Conservation (phyloP, 2,113 vertebrate species). For the Coracopsis vasa region DNA sequence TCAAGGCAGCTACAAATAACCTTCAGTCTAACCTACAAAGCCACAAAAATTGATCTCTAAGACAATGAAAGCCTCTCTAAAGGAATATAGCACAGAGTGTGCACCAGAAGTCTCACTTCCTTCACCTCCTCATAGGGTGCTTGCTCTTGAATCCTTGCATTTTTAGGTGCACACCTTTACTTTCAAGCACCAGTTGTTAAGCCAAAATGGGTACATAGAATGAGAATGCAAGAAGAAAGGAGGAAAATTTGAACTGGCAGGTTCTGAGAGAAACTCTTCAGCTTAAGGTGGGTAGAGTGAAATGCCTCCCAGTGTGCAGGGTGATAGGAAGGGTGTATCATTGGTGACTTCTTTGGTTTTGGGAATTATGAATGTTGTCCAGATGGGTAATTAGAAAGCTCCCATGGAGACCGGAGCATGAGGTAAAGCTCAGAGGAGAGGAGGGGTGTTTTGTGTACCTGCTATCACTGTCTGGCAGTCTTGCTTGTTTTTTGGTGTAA, state of each 20-base stretch:
- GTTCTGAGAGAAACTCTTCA: neutral
- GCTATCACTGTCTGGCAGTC: fast-evolving
- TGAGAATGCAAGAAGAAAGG: neutral
- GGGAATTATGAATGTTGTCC: neutral
- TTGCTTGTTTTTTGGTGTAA: neutral
- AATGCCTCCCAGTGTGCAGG: too few relatives aligned
- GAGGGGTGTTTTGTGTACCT: neutral
- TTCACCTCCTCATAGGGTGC: neutral
- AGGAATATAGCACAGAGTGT: neutral
- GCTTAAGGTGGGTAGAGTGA: neutral
- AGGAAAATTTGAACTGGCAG: neutral
- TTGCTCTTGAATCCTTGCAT: neutral
- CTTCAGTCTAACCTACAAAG: neutral
- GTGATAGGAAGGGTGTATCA: too few relatives aligned
- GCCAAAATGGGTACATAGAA: neutral
- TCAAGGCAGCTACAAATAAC: neutral
- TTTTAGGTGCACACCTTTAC: neutral
- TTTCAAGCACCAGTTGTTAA: neutral
- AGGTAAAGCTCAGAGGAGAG: neutral
- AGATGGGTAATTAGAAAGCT: neutral
- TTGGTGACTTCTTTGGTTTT: too few relatives aligned
- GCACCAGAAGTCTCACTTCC: neutral
- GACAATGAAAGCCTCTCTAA: neutral
- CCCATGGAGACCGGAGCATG: too few relatives aligned
- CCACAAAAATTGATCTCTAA: neutral